A percentile compares a stretch with the other conserved stretches of the same genome.
Evolutionary conservation across 2,888 invertebrate species (phyloP).

Genomic region (Phortica magna): DNA sequence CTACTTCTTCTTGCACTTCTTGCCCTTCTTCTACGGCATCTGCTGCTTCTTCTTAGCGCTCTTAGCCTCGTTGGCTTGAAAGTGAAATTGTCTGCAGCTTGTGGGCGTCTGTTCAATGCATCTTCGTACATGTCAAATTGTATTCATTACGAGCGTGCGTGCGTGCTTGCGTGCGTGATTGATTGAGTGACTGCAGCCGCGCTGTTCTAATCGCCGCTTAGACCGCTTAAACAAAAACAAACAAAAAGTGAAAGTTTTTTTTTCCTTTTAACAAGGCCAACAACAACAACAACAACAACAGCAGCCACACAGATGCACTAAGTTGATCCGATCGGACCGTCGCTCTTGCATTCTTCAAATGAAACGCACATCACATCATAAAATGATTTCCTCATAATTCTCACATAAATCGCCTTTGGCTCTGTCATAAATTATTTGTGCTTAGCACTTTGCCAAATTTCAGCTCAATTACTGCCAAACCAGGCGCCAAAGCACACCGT

Average conservation of each 20-base stretch:
- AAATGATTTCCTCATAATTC: slow-evolving; percentile 39
- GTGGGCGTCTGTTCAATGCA: slow-evolving; percentile 22
- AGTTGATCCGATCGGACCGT: too few species aligned
- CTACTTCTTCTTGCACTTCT: neutral
- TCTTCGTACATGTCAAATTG: neutral
- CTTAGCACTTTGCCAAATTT: slow-evolving; percentile 44
- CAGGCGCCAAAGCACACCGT: slow-evolving; percentile 49
- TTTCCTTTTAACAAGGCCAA: neutral
- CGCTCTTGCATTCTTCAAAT: neutral
- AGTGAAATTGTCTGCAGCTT: slow-evolving; percentile 16
- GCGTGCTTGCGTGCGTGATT: neutral
- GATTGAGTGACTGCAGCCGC: neutral
- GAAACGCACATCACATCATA: neutral
- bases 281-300: too few species aligned
- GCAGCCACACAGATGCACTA: too few species aligned
- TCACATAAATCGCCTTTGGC: slow-evolving; percentile 37
- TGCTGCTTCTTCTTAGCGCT: neutral
- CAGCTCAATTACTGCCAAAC: slow-evolving; percentile 63
- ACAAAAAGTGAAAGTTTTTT: slow-evolving; percentile 24
- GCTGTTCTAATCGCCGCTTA: slow-evolving; percentile 10
- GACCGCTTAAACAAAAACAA: neutral
- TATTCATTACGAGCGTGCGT: neutral
- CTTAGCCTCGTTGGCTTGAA: neutral
- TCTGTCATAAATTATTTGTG: slow-evolving; percentile 33
- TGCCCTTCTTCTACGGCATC: neutral